Conservation (phyloP, 2,888 invertebrate genomes). For the Drosophila maculinotata region DNA sequence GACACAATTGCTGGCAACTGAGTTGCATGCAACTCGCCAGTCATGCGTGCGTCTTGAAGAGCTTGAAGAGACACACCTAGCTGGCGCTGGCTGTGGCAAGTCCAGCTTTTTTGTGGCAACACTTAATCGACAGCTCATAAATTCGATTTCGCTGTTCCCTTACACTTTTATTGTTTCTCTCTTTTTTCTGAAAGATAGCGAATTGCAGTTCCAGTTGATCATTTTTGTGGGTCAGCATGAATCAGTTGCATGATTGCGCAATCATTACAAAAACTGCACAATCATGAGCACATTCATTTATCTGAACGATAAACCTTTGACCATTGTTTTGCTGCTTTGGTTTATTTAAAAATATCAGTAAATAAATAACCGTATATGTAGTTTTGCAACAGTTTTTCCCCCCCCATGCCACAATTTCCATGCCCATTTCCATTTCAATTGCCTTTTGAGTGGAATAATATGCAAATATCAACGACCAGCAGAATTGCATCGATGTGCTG, state of each 20-base stretch:
- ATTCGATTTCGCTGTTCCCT: slow-evolving; percentile 42
- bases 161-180: slow-evolving; percentile 8
- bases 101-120: slow-evolving; percentile 45
- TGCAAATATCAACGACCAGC: slow-evolving; percentile 67
- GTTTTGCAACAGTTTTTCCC: slow-evolving; percentile 54
- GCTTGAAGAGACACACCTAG: slow-evolving; percentile 60
- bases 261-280: slow-evolving; percentile 56
- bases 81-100: slow-evolving; percentile 6
- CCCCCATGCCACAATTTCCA: slow-evolving; percentile 24
- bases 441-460: slow-evolving; percentile 78
- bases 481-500: slow-evolving; percentile 46
- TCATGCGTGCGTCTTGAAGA: slow-evolving; percentile 59
- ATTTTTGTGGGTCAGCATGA: slow-evolving; percentile 68
- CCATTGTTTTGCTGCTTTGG: slow-evolving; percentile 27
- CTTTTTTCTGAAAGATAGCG: slow-evolving; percentile 42
- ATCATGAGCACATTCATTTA: slow-evolving; percentile 40
- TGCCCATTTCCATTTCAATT: slow-evolving; percentile 71
- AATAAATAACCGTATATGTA: slow-evolving; percentile 63
- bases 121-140: slow-evolving; percentile 66
- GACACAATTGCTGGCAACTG: slow-evolving; percentile 57
- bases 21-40: slow-evolving; percentile 47
- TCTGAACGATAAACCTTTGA: neutral
- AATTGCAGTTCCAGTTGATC: slow-evolving; percentile 26
- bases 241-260: slow-evolving; percentile 64
- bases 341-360: slow-evolving; percentile 48